phyloP scores from a whole-genome alignment of 1,140 invertebrate species.

The Pogonus chalceus region DNA sequence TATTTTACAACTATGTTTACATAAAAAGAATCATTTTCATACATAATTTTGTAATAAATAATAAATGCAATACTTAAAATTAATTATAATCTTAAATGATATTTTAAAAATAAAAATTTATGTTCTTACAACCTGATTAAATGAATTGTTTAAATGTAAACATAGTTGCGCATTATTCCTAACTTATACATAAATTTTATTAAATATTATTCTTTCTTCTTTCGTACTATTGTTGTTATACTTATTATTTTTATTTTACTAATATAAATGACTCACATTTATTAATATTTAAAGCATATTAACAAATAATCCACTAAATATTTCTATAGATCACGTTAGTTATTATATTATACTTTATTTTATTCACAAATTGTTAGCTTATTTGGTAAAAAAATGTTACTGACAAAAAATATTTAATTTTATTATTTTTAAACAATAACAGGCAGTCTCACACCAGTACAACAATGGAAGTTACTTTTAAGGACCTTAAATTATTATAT shows the following conservation, averaged over 20 bases:
- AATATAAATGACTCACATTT: neutral
- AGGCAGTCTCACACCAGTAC: conserved; percentile 1
- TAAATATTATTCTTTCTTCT: too few species aligned
- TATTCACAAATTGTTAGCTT: neutral
- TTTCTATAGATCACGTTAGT: neutral
- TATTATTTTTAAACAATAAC: neutral
- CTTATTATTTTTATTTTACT: neutral
- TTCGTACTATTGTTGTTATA: too few species aligned
- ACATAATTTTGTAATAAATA: too few species aligned
- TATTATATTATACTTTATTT: neutral
- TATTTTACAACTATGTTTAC: too few species aligned
- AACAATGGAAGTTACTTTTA: neutral
- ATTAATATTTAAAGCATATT: neutral
- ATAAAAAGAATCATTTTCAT: too few species aligned
- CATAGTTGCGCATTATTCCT: too few species aligned
- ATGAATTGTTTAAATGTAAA: too few species aligned
- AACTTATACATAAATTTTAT: too few species aligned
- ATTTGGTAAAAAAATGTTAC: neutral
- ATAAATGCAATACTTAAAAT: too few species aligned
- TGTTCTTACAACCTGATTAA: too few species aligned
- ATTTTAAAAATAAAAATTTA: too few species aligned
- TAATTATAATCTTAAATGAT: too few species aligned
- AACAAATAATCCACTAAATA: neutral
- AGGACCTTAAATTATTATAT: neutral
- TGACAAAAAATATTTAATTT: conserved; percentile 1